phyloP scores from a whole-genome alignment of 23 tunicate genomes.

The Halocynthia roretzi region DNA sequence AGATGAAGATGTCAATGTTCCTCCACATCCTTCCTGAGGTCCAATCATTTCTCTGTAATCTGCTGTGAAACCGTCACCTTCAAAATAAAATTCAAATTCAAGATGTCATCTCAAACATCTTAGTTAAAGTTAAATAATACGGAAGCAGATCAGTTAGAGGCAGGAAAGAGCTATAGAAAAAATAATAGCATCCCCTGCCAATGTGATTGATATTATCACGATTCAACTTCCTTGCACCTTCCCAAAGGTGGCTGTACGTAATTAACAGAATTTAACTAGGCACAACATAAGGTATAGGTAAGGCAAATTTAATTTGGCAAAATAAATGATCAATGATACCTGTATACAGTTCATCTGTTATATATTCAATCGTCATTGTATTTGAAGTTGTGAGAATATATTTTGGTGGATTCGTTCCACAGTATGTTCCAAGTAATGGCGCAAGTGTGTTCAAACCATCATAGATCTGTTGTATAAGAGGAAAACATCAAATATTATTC shows the following conservation, averaged over 20 bases:
- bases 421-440: conserved; percentile 74
- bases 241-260: neutral
- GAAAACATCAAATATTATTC: too few species aligned
- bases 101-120: neutral
- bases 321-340: conserved; percentile 20
- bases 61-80: conserved; percentile 74
- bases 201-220: neutral
- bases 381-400: conserved; percentile 43
- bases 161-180: too few species aligned
- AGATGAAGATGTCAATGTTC: conserved; percentile 32
- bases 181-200: neutral
- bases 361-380: conserved; percentile 68
- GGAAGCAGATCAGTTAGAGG: neutral
- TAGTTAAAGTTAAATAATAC: neutral
- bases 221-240: neutral
- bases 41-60: conserved; percentile 61
- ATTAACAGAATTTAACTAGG: too few species aligned
- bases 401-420: conserved; percentile 52
- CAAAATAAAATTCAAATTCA: neutral
- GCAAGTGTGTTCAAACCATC: conserved; percentile 66
- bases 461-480: conserved; percentile 54
- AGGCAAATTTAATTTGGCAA: neutral
- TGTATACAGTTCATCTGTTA: conserved; percentile 63
- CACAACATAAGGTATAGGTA: too few species aligned
- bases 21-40: conserved; percentile 94